Percentiles rank a stretch among this genome's conserved stretches.
These are phyloP conservation scores for Heptranchias perlo DNA, from an alignment of 2,113 vertebrate genomes.

Conservation along the genomic window DNA sequence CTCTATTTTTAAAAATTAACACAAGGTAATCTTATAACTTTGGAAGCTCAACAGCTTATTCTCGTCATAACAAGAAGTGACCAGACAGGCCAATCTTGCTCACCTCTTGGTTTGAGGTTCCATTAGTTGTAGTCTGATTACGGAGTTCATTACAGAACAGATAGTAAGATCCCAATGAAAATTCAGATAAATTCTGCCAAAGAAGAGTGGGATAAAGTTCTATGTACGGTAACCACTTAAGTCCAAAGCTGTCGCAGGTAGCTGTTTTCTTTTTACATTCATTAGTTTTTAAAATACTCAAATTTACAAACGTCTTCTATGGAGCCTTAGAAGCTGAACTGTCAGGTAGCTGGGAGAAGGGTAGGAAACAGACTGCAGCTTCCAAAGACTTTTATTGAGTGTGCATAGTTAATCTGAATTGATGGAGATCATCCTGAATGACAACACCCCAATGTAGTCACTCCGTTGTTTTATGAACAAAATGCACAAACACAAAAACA, in stretches of 20 bases:
- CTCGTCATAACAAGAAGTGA: neutral
- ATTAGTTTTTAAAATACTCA: neutral
- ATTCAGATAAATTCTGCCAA: neutral
- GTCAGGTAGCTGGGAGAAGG: neutral
- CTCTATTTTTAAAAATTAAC: no score
- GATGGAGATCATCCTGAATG: neutral
- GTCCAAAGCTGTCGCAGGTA: neutral
- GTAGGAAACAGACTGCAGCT: neutral
- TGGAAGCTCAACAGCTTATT: neutral
- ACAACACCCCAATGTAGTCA: neutral
- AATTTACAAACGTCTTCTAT: neutral
- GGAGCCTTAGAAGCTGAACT: neutral
- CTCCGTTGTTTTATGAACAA: slow-evolving; percentile 7
- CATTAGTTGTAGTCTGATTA: neutral
- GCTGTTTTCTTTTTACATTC: neutral
- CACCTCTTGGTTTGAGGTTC: neutral
- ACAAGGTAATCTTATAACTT: neutral
- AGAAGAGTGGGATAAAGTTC: neutral
- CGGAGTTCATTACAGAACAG: neutral
- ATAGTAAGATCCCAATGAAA: neutral
- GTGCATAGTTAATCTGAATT: neutral
- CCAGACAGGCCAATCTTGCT: neutral
- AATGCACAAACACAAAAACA: neutral
- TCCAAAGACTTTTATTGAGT: neutral
- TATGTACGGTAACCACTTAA: neutral